Evolutionary conservation across 2,113 vertebrate species (phyloP), one percentile per base, ranked within the genome.

Genomic region (Calyptomena viridis): DNA sequence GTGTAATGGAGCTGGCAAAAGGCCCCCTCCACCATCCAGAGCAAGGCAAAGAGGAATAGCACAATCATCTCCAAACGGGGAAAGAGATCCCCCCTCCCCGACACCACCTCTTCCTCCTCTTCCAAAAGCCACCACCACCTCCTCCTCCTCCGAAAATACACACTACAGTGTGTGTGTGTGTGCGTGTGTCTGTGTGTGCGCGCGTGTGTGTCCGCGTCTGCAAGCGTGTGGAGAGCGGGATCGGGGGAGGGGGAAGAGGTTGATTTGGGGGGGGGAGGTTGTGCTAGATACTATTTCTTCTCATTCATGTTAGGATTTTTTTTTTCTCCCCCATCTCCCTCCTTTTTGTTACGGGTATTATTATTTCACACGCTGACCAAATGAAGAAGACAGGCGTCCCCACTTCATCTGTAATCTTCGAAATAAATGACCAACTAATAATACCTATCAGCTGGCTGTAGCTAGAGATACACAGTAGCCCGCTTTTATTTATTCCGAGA

Each of bases 1-100:
- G 99, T 99, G 97, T 99, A 99, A 96, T 99, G 99, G 92, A 99
- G 99, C 98, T 99, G 99, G 95, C 98, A 97, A 93, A 98, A 96
- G 91, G 97, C 98, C 94, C 98, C 98, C 97, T 99, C 98, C 97
- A 98, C 97, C 97, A 98, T 97, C 96, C 98, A 98, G 95, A 99
- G 95, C 97, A 98, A 99, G 97, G 99, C 97, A 94, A 98, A 97
- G 82, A 99, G 91, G 93, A 98, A 97, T 97, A 99, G 97, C 98
- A 98, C 98, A 93, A 99, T 97, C 99, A 99, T 99, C 97, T 99
- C 99, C 98, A 97, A 97, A 89, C 23, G 97, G 94, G 96, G 98
- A 98, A 98, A 97, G 96, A 94, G 97, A 97, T 93, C 69, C 95
- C 85, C 96, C 97, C 96, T 93, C 95, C 96, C 96, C 97, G 89